Conservation (phyloP, 2,113 vertebrate species). For the Solea solea region DNA sequence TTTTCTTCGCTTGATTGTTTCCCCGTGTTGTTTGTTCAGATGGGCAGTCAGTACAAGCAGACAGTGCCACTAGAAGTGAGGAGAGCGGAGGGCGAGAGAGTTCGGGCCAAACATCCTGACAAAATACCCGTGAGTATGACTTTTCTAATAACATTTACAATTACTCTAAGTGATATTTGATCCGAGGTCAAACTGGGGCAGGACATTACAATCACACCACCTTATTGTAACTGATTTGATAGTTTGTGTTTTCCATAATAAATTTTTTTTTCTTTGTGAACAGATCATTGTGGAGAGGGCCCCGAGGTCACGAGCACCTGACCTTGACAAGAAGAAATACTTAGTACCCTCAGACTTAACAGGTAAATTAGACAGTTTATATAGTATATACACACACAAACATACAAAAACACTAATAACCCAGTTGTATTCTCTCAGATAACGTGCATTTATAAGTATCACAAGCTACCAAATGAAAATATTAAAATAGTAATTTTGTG, state of each 20-base stretch:
- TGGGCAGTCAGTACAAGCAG: conserved; percentile 83
- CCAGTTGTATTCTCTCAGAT: too few species aligned
- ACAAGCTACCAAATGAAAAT: too few species aligned
- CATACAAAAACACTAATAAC: neutral
- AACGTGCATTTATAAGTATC: too few species aligned
- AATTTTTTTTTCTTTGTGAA: neutral
- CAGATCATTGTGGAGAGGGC: conserved; percentile 97
- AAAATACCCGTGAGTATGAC: conserved; percentile 82
- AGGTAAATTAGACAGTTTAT: conserved; percentile 77
- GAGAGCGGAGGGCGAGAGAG: conserved; percentile 83
- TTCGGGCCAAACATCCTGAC: conserved; percentile 84
- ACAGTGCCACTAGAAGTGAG: conserved; percentile 81
- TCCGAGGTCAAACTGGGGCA: neutral
- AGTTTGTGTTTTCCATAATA: neutral
- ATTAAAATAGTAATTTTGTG: too few species aligned
- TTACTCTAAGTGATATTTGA: neutral
- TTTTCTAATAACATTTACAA: neutral
- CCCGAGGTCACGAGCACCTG: conserved; percentile 92
- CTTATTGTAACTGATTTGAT: too few species aligned
- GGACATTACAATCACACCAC: neutral
- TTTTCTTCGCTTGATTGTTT: conserved; percentile 32
- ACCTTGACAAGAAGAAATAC: conserved; percentile 98
- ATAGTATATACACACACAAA: neutral
- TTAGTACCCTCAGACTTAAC: conserved; percentile 97
- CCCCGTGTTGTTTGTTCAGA: conserved; percentile 65